Evolutionary conservation across 2,113 vertebrate genomes (phyloP).

Genomic region (Cygnus atratus): DNA sequence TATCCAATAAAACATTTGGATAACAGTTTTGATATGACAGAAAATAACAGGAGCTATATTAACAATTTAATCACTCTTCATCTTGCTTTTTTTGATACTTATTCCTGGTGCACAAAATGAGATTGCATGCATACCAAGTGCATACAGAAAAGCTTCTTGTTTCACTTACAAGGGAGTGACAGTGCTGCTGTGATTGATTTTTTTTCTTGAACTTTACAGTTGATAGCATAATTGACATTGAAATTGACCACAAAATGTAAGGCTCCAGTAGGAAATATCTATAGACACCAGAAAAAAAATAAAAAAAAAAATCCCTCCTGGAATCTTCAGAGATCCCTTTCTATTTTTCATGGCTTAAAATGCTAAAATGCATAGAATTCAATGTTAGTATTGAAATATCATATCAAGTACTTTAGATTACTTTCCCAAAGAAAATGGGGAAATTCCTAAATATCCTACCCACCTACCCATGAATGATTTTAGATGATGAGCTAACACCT

Average conservation of each 20-base stretch:
- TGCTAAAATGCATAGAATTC: neutral
- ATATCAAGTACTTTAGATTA: neutral
- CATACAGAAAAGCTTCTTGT: neutral
- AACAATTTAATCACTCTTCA: neutral
- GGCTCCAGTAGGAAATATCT: neutral
- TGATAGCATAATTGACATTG: neutral
- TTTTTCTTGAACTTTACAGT: neutral
- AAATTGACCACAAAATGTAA: neutral
- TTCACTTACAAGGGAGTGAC: neutral
- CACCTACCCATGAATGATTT: neutral
- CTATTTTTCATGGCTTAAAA: neutral
- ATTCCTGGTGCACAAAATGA: neutral
- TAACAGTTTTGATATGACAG: neutral
- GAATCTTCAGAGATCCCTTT: neutral
- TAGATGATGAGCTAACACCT: neutral
- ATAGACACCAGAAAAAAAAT: neutral
- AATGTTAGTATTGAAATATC: neutral
- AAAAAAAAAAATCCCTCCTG: neutral
- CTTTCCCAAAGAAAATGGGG: neutral
- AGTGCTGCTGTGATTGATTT: neutral
- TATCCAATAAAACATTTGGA: neutral
- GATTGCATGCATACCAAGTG: neutral
- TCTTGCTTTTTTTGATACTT: neutral
- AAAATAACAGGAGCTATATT: neutral
- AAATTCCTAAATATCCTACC: neutral